phyloP scores from a whole-genome alignment of 2,888 invertebrate species.

The Plebejus melissa region DNA sequence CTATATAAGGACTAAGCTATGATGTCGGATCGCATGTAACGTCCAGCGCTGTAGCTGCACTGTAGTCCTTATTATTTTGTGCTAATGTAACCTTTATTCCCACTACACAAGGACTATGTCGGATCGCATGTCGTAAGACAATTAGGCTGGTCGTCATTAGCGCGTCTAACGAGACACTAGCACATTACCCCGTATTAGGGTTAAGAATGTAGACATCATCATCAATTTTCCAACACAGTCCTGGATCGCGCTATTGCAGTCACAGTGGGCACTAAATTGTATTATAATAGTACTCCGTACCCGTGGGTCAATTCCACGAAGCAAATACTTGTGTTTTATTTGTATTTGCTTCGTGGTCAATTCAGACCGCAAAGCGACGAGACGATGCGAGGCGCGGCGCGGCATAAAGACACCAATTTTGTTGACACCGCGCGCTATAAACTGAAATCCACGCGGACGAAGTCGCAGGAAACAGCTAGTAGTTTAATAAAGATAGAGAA shows the following conservation, averaged over 20 bases:
- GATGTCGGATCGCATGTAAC: neutral
- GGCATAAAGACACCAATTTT: too few species aligned
- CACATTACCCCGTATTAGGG: conserved; percentile 21
- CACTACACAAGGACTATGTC: neutral
- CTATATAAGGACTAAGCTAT: neutral
- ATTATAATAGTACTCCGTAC: too few species aligned
- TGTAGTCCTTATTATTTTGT: neutral
- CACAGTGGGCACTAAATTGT: too few species aligned
- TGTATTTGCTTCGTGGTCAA: too few species aligned
- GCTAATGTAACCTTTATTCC: neutral
- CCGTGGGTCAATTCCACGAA: too few species aligned
- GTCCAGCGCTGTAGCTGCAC: neutral
- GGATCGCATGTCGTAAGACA: conserved; percentile 28
- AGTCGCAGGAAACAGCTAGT: too few species aligned
- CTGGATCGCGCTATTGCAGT: neutral
- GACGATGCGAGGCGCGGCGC: too few species aligned
- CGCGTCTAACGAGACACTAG: conserved; percentile 23
- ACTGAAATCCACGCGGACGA: too few species aligned
- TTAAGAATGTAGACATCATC: neutral
- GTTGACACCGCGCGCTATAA: too few species aligned
- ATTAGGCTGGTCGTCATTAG: conserved; percentile 29
- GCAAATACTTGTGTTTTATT: too few species aligned
- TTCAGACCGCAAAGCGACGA: too few species aligned
- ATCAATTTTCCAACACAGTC: neutral
- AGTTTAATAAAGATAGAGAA: too few species aligned